Base-by-base conservation (phyloP, 2,797 vertebrate genomes). In the Chaenodraco wilsoni region DNA sequence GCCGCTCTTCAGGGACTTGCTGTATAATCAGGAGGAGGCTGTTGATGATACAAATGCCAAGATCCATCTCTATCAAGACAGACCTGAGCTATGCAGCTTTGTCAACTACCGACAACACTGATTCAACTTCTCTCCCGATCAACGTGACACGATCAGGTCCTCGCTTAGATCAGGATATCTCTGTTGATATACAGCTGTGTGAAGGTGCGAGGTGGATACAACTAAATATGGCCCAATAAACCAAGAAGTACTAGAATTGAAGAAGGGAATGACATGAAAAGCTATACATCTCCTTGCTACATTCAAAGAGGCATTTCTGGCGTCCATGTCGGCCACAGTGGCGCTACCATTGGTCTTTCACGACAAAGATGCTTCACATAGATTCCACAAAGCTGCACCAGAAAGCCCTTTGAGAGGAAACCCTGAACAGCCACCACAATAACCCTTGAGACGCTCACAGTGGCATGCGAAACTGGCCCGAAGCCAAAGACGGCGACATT, bases 401-500 rank as follows among this genome's bases (percentile, higher is more conserved):
- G 69, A 84, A 69, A 84, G 54, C 44, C 33, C 66, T 87, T 92
- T 86, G 59, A 85, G 88, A 88, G 86, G 76, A 88, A 85, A 91
- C 84, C 90, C 87, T 90, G 85, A 94, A 87, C 93, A 92, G 82
- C 88, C 88, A 92, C 89, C 88, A 92, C 78, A 91, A 86, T 85
- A 92, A 92, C 86, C 87, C 88, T 85, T 50, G 79, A 88, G 87
- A 91, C 83, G 92, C 81, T 89, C 83, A 80, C 71, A 84, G 89
- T 94, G 93, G 76, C 82, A 93, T 87, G 89, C 75, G 76, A 87
- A 90, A 85, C 79, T 91, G 91, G 90, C 83, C 72, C 6, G 78
- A 50, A 82, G 94, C 95, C 95, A 96, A 95, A 89, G 68, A 91
- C 93, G 92, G 94, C 91, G 90, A 95, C 93, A 94, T 87, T 85